Evolutionary conservation across 2,113 vertebrate species (phyloP).

Genomic region (Reinhardtius hippoglossoides): DNA sequence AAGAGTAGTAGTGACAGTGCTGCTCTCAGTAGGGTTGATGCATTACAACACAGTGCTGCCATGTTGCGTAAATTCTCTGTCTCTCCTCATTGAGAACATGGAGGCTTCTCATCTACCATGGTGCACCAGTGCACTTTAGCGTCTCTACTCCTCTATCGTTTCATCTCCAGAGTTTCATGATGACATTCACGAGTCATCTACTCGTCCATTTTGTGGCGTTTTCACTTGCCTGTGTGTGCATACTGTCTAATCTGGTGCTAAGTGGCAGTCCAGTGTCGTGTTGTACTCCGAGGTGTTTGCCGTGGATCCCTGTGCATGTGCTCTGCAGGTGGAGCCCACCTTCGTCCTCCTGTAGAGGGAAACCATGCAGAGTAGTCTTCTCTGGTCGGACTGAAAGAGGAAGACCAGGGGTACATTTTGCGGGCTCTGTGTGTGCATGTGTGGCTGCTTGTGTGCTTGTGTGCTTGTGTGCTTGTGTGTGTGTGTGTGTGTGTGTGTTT

Average conservation of each 20-base stretch:
- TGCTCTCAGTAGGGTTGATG: conserved; percentile 76
- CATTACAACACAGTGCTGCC: conserved; percentile 79
- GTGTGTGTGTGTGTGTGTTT: conserved; percentile 44
- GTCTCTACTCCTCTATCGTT: conserved; percentile 47
- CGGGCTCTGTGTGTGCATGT: conserved; percentile 25
- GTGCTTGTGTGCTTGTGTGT: conserved; percentile 46
- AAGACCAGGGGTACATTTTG: conserved; percentile 37
- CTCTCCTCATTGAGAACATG: conserved; percentile 79
- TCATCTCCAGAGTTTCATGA: conserved; percentile 64
- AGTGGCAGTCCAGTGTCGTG: conserved; percentile 26
- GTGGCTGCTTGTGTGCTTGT: conserved; percentile 25
- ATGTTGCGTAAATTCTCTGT: conserved; percentile 80
- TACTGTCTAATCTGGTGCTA: conserved; percentile 2
- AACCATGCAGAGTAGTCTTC: conserved; percentile 50
- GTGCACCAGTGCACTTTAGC: conserved; percentile 61
- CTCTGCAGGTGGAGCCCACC: conserved; percentile 63
- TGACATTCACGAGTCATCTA: conserved; percentile 34
- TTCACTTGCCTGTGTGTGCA: conserved; percentile 36
- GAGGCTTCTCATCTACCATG: conserved; percentile 67
- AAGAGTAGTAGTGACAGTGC: conserved; percentile 81
- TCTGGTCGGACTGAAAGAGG: conserved; percentile 22
- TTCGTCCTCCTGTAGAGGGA: conserved; percentile 26
- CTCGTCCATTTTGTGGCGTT: conserved; percentile 43
- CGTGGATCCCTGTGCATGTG: conserved; percentile 40
- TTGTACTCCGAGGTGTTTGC: conserved; percentile 29